Base-by-base conservation (phyloP, 2,797 vertebrate species). In the Gastrophryne carolinensis region DNA sequence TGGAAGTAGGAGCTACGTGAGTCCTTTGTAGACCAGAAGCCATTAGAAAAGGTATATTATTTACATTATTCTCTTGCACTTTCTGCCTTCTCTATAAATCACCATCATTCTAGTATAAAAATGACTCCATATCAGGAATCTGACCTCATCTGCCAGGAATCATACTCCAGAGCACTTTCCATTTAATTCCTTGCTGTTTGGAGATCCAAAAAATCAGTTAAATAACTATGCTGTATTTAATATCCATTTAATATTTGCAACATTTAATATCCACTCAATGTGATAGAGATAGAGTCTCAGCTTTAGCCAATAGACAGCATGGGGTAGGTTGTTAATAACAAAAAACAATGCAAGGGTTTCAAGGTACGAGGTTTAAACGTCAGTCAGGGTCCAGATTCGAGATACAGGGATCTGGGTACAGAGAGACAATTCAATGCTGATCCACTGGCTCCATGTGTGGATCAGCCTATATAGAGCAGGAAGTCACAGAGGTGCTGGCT, bases 21-120 rank as follows among this genome's bases (percentile, higher is more conserved):
- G 39, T 50, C 34, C 63, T 58, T 75, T 50, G 41, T 39, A n/a
- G 73, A 10, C 29, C 41, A 37, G 35, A 60, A 47, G 27, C 26
- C 54, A 67, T 75, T 75, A 68, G 56, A 47, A 60, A 58, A 49
- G 39, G 62, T 74, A 44, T 74, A 58, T 74, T 66, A 58, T 66
- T 32, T 58, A 26, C 58, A 32, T 35, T 50, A 53, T 74, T 65
- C 72, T 52, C 52, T 53, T 57, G 21, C 30, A 34, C 62, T 65
- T 19, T 66, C 21, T 54, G 5, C 63, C 23, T 30, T 75, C 54
- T 30, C 62, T 74, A 41, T 74, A 74, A 74, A 32, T 73, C 50
- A 23, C 26, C 41, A 56, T 50, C 26, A 60, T 49, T 75, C 53
- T 60, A 30, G 19, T 53, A 24, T 58, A 65, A 19, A 65, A 53